Conservation (phyloP, 2,888 invertebrate genomes). For the Panzeria rudis region DNA sequence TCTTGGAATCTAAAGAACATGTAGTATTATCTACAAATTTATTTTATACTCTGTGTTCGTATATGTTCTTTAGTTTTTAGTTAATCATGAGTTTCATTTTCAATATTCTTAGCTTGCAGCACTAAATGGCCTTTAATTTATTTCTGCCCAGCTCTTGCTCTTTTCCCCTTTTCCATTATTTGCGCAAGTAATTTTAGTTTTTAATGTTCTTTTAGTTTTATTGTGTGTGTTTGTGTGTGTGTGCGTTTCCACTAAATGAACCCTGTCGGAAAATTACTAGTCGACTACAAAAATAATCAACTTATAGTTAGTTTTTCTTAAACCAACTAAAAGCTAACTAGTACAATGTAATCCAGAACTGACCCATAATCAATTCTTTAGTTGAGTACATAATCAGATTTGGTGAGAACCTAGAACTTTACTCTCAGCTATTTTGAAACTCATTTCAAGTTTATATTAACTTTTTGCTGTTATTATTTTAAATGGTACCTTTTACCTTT, state of each 20-base stretch:
- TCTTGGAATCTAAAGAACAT: neutral
- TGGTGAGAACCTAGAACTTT: no score
- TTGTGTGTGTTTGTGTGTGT: neutral
- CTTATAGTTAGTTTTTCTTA: no score
- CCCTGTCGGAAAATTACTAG: no score
- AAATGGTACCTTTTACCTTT: no score
- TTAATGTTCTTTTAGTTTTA: constrained; percentile 37
- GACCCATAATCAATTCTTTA: no score
- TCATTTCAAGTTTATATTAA: no score
- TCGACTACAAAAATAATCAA: no score
- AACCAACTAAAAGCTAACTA: no score
- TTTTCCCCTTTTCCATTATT: neutral
- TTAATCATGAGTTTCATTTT: constrained; percentile 53
- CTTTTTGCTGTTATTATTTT: no score
- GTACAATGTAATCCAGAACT: no score
- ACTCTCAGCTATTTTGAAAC: no score
- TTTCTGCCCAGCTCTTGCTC: constrained; percentile 7
- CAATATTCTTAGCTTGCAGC: constrained; percentile 25
- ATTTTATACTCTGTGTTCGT: neutral
- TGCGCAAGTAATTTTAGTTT: constrained; percentile 50
- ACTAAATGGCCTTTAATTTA: constrained; percentile 31
- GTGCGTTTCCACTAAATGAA: constrained; percentile 7
- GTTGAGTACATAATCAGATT: no score
- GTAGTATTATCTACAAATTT: constrained; percentile 19
- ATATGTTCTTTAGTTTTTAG: constrained; percentile 39